Evolutionary conservation across 2,797 vertebrate genomes (phyloP), one percentile per base, ranked within the genome.

Genomic region (Dendrocincla tyrannina): DNA sequence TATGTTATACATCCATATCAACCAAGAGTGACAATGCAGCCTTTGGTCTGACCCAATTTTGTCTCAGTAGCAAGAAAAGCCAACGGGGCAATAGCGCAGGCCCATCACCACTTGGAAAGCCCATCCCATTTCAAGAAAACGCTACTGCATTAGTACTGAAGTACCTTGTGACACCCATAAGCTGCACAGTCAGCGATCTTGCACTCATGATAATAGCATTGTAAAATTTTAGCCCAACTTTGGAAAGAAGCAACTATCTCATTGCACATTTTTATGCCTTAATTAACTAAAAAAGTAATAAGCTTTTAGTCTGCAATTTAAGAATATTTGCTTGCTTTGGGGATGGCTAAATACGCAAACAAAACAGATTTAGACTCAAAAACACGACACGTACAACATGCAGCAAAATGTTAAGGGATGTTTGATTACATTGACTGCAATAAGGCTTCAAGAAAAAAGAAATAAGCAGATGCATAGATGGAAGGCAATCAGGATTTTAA

Each of bases 401-500:
- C 12, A 72, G 62, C 24, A 78, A 94, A 83, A 78, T 62, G 60
- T 27, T 68, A 75, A 30, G 35, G 27, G 28, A 85, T 17, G 20
- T 63, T 37, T 85, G 28, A 63, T 89, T 56, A 86, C 18, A 84
- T 3, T 66, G 69, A 69, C 22, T 33, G 27, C 14, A 90, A 17
- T 28, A 73, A 73, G 22, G 11, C 39, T 59, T 52, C 30, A 53
- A 75, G 59, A 91, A 85, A 25, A 28, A 73, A 81, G 50, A 85
- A 82, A 66, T 20, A 73, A 79, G 33, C n/a, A 95, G 72, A 85
- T 28, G 32, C 25, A 60, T 6, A 77, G 58, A 88, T 15, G 10
- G 39, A 91, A 91, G 72, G 20, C 39, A 53, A 83, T 63, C 9
- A 52, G 13, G 18, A 88, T 67, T 93, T 95, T 85, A 52, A 94